Conservation (phyloP, 2,888 invertebrate genomes). For the Mythimna lalbum region DNA sequence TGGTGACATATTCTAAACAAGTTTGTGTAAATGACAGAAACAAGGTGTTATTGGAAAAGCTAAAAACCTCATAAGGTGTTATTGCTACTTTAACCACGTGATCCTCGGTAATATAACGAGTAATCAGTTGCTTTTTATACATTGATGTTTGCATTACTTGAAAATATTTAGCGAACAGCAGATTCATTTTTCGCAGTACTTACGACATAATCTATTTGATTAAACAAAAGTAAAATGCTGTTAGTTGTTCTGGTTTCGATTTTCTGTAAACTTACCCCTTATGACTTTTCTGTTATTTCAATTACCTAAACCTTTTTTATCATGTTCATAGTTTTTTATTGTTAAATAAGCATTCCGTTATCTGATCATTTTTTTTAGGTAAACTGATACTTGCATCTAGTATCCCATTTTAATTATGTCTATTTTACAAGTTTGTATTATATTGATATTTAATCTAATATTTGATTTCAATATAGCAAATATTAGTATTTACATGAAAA, state of each 20-base stretch:
- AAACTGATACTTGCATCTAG: slow-evolving; percentile 28
- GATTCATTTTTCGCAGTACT: neutral
- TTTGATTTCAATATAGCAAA: slow-evolving; percentile 8
- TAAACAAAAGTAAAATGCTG: neutral
- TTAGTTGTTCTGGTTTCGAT: neutral
- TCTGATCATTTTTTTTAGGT: slow-evolving; percentile 49
- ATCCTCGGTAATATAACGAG: neutral
- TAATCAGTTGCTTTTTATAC: neutral
- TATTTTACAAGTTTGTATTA: slow-evolving; percentile 29
- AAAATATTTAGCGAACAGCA: neutral
- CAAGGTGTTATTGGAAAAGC: slow-evolving; percentile 3
- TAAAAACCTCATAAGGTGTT: neutral
- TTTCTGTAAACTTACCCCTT: neutral
- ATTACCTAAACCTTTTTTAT: slow-evolving; percentile 16
- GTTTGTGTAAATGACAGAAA: slow-evolving; percentile 60
- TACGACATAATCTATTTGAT: neutral
- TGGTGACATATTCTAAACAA: slow-evolving; percentile 93
- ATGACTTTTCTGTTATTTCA: neutral
- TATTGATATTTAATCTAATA: slow-evolving; percentile 5
- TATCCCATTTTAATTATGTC: slow-evolving; percentile 7
- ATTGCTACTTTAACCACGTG: neutral
- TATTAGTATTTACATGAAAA: no score
- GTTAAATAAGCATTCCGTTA: slow-evolving; percentile 63
- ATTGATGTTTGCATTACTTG: neutral
- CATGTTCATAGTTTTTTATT: slow-evolving; percentile 55